A percentile compares a stretch with the other conserved stretches of the same genome.
phyloP scores from a whole-genome alignment of 2,113 vertebrate genomes.

The Sinosuthora webbiana region DNA sequence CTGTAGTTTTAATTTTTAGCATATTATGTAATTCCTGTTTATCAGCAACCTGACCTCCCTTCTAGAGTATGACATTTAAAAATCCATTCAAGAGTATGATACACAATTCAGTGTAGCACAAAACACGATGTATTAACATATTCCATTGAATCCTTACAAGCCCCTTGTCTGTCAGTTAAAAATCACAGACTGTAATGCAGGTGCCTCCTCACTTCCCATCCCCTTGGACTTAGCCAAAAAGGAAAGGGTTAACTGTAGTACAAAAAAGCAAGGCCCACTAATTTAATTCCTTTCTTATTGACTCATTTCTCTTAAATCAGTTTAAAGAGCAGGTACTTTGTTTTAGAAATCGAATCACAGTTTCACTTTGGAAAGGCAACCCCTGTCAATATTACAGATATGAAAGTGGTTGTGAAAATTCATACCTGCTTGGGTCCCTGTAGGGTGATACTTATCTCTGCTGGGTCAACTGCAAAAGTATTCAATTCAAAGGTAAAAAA shows the following conservation, averaged over 20 bases:
- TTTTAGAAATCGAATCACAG: not conserved
- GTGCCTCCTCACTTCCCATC: not conserved
- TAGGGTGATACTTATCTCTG: not conserved
- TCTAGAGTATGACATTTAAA: not conserved
- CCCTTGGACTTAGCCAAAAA: not conserved
- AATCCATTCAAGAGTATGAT: not conserved
- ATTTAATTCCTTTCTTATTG: not conserved
- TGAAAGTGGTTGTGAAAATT: constrained; percentile 28
- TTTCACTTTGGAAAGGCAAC: not conserved
- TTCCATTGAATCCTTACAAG: not conserved
- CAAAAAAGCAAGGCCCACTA: not conserved
- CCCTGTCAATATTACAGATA: not conserved
- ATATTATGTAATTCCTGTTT: not conserved
- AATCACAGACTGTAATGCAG: not conserved
- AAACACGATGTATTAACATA: not conserved
- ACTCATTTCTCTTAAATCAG: not conserved
- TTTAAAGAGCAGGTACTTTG: not conserved
- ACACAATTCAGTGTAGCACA: not conserved
- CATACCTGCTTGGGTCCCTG: not conserved
- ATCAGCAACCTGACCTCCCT: not conserved
- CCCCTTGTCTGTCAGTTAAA: not conserved
- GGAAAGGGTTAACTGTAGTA: not conserved
- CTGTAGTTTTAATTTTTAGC: not conserved
- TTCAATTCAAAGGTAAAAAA: not conserved
- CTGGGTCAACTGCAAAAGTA: not conserved